phyloP scores from a whole-genome alignment of 2,888 invertebrate genomes.

The Mechanitis messenoides region DNA sequence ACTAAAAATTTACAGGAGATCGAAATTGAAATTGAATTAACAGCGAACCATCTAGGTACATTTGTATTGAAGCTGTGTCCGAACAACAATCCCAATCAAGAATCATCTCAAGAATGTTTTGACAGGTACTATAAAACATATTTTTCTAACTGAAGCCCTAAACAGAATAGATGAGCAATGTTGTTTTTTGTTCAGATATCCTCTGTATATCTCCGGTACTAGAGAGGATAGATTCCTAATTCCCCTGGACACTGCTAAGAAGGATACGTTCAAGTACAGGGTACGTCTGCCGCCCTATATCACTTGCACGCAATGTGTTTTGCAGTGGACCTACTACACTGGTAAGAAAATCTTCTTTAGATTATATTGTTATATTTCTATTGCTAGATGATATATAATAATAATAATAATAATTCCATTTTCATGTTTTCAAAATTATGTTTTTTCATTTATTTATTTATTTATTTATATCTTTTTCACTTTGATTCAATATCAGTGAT shows the following conservation, averaged over 20 bases:
- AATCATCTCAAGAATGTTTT: slow-evolving; percentile 89
- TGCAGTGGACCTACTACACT: slow-evolving; percentile 96
- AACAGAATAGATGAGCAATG: background rate
- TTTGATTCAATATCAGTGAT: no score
- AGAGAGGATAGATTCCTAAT: slow-evolving; percentile 83
- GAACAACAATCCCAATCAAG: slow-evolving; percentile 86
- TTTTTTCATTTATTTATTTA: no score
- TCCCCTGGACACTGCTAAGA: slow-evolving; percentile 83
- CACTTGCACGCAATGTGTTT: slow-evolving; percentile 91
- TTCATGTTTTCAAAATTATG: no score
- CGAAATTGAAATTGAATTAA: slow-evolving; percentile 90
- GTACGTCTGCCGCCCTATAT: slow-evolving; percentile 88
- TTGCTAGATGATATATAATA: no score
- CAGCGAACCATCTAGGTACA: slow-evolving; percentile 92
- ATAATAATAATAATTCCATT: no score
- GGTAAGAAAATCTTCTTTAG: slow-evolving; percentile 56
- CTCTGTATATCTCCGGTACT: slow-evolving; percentile 84
- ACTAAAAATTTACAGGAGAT: slow-evolving; percentile 76
- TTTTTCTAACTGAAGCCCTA: no score
- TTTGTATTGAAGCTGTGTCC: slow-evolving; percentile 92
- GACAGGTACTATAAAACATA: slow-evolving; percentile 72
- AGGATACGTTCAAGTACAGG: slow-evolving; percentile 79
- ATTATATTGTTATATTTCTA: no score
- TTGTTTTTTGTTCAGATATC: slow-evolving; percentile 71
- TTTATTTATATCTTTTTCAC: no score